Base-by-base conservation (phyloP, 2,888 invertebrate genomes). In the Agrenia bidenticulata region DNA sequence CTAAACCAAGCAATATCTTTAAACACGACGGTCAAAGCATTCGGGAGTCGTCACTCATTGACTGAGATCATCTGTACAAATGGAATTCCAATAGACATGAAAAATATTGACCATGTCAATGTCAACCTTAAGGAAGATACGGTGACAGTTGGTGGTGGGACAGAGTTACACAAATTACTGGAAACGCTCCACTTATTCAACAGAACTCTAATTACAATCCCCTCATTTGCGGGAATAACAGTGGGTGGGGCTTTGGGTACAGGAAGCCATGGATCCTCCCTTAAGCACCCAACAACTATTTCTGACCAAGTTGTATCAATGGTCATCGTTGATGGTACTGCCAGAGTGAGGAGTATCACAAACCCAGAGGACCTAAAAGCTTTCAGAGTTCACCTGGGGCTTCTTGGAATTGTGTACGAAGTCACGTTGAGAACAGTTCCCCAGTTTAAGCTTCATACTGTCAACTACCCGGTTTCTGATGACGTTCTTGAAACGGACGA, bases 231-330 rank as follows among this genome's bases (percentile, higher is more conserved):
- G 1, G 57, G 53, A 27, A 61, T 64, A 7, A 64, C 67, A 21
- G 39, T 67, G 27, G 67, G 67, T 21, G 67, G 67, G 13, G 61
- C 61, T 4, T 5, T 67, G 2, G 66, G 63, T 7, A 60, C 63
- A 26, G 60, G 60, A 15, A 27, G 59, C 21, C 63, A 63, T 24
- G 67, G 67, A 39, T 50, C 63, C 1, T 39, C 41, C 2, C 23
- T 63, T 11, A 11, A 15, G 2, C 32, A 60, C 17, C 41, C 56
- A 0, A 19, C 51, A 11, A 50, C 67, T 21, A 17, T 63, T 7
- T 50, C 61, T 19, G 63, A 63, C 37, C 61, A 63, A 32, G n/a
- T 66, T 2, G 53, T 66, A n/a, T 1, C 37, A 19, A 5, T 63
- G 1, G 50, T 26, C 4, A 17, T 69, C 1, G 50, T 69, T 1